Percentiles rank a stretch among this genome's conserved stretches.
These are phyloP conservation scores for Propsilocerus akamusi DNA, from an alignment of 1,140 invertebrate genomes.

Conservation along the genomic window DNA sequence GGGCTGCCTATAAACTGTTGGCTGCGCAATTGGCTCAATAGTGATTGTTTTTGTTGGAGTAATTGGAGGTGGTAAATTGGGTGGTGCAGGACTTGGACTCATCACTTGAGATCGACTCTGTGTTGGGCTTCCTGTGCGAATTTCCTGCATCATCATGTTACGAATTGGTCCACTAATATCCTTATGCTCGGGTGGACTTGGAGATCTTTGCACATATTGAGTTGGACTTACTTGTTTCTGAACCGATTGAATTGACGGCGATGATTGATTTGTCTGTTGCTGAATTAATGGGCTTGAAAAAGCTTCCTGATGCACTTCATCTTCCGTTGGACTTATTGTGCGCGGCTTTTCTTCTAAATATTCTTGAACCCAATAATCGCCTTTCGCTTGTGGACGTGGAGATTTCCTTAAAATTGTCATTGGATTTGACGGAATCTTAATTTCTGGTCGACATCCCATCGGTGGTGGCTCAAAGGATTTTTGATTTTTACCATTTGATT, in stretches of 20 bases:
- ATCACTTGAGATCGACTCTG: not conserved
- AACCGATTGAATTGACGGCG: not conserved
- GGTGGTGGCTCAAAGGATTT: constrained; percentile 23
- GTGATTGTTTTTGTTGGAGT: constrained; percentile 15
- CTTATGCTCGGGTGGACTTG: not conserved
- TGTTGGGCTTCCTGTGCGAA: not conserved
- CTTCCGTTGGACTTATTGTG: constrained; percentile 10
- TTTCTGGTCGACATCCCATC: constrained; percentile 35
- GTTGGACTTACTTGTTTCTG: not conserved
- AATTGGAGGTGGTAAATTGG: constrained; percentile 14
- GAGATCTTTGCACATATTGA: not conserved
- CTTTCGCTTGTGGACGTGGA: constrained; percentile 24
- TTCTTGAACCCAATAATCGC: constrained; percentile 24
- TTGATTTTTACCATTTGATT: constrained; percentile 15
- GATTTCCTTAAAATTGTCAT: constrained; percentile 31
- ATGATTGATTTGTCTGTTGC: constrained; percentile 12
- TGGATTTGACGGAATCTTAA: constrained; percentile 46
- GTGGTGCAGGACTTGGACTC: too few relatives aligned
- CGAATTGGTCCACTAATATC: not conserved
- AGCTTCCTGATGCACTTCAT: not conserved
- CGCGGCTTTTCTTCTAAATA: constrained; percentile 21
- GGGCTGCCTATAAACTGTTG: constrained; percentile 8
- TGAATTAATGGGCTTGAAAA: constrained; percentile 5
- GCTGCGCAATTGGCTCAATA: constrained; percentile 12
- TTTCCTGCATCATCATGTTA: not conserved